Conservation (phyloP, 2,888 invertebrate species). For the Pyralis farinalis region DNA sequence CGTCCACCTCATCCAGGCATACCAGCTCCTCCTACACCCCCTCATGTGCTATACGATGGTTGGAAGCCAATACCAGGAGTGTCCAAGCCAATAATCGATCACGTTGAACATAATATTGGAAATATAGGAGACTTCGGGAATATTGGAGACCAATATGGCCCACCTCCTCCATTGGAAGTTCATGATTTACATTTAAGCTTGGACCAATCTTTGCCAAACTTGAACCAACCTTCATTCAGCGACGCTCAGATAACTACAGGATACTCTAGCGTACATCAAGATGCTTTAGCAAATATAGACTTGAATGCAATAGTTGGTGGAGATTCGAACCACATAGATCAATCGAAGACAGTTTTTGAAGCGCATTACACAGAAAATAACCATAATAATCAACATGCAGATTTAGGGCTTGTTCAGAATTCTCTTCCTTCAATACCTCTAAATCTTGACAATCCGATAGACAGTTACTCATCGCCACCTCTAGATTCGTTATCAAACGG, state of each 20-base stretch:
- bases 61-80: constrained; percentile 92
- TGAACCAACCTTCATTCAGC: constrained; percentile 22
- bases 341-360: constrained; percentile 73
- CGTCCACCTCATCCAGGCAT: constrained; percentile 84
- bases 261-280: constrained; percentile 68
- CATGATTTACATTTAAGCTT: constrained; percentile 49
- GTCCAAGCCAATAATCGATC: constrained; percentile 59
- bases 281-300: constrained; percentile 64
- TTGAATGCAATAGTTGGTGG: constrained; percentile 66
- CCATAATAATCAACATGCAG: constrained; percentile 38
- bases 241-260: constrained; percentile 56
- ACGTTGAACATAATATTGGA: constrained; percentile 28
- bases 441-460: constrained; percentile 39
- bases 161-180: constrained; percentile 45
- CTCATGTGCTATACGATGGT: constrained; percentile 89
- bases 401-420: constrained; percentile 36
- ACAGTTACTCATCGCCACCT: constrained; percentile 65
- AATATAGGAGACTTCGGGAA: no score
- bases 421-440: constrained; percentile 24
- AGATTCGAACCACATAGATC: constrained; percentile 70
- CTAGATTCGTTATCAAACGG: constrained; percentile 64
- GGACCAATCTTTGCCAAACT: constrained; percentile 35
- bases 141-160: constrained; percentile 53
- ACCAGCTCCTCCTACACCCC: constrained; percentile 87
- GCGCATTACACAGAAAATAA: constrained; percentile 66